Evolutionary conservation across 1,140 invertebrate genomes (phyloP), one percentile per base, ranked within the genome.

Genomic region (Muscidifurax raptorellus): DNA sequence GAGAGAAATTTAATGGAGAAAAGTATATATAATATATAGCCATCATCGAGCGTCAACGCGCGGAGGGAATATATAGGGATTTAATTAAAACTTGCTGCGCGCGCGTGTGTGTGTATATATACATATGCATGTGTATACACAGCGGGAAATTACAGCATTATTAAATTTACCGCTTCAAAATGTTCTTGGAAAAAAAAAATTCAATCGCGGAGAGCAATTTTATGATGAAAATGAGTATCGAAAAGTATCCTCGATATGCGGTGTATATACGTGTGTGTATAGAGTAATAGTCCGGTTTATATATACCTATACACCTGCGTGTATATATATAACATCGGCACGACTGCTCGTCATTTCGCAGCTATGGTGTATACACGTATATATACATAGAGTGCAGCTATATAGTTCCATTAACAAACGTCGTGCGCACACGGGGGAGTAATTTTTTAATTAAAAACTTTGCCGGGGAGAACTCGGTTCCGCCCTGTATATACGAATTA

Each of bases 381-480:
- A 36, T 36, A 4, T 36, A 36, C 36, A n/a, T n/a, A n/a, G n/a
- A n/a, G n/a, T n/a, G n/a, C n/a, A 36, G 36, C 36, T 36, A 36
- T 32, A 32, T 36, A 3, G 27, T 76, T 67, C 59, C 64, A 83
- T 77, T 77, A 83, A 83, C 67, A 76, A 83, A 77, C 59, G 81
- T 83, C 74, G 25, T 22, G 15, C 28, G 25, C 44, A 30, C 32
- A 13, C 25, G 59, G 32, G 74, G 59, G 74, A 83, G 81, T 83
- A 83, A 83, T 83, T 83, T 83, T 82, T 77, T 83, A 83, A 83
- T 83, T 83, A 83, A 83, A 83, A 83, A 77, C 81, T 83, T 83
- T 77, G 32, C 40, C 59, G 25, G 40, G 74, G 52, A 2, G 22
- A 18, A 59, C 52, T 59, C 52, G 13, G 12, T 12, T 18, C 2